Base-by-base conservation (phyloP, 2,888 invertebrate species). In the Cosmia trapezina region DNA sequence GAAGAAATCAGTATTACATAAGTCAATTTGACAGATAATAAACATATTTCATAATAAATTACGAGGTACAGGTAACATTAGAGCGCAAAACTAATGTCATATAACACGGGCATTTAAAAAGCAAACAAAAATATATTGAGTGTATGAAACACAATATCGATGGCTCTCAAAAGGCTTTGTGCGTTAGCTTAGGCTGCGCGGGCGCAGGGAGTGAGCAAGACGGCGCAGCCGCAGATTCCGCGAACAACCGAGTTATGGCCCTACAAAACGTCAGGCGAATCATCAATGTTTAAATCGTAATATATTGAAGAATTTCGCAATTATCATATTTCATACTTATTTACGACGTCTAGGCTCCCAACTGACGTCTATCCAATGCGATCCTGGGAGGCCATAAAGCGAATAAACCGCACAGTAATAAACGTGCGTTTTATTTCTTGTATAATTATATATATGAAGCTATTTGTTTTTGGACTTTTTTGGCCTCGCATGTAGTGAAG, bases 231-330 rank as follows among this genome's bases (percentile, higher is more conserved):
- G 78, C 79, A 77, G 84, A 91, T 96, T 95, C 95, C 91, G 80
- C 92, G 95, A 96, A 96, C 92, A 78, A 72, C 87, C 87, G 84
- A 93, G 94, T 96, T 96, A 96, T 93, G 91, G 93, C 91, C 93
- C 92, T 90, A 95, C 96, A 95, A 95, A 95, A 94, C 95, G 94
- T 94, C 96, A 92, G 91, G 86, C 90, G 94, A 93, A 95, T 95
- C 96, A 94, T 96, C 95, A 95, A 95, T 95, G 95, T 93, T 95
- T 93, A 94, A 95, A 95, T 95, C 94, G 95, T 95, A 95, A 96
- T 96, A 95, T 96, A 96, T 95, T 95, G 94, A 94, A 96, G 96
- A 96, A 95, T 96, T 96, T 95, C 89, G 95, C 95, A 96, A 96
- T 96, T 96, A 96, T 96, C 96, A 96, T 96, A 96, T 95, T 96